Percentiles rank a stretch among this genome's conserved stretches.
Evolutionary conservation across 2,797 vertebrate genomes (phyloP).

Genomic region (Xyrichtys novacula): DNA sequence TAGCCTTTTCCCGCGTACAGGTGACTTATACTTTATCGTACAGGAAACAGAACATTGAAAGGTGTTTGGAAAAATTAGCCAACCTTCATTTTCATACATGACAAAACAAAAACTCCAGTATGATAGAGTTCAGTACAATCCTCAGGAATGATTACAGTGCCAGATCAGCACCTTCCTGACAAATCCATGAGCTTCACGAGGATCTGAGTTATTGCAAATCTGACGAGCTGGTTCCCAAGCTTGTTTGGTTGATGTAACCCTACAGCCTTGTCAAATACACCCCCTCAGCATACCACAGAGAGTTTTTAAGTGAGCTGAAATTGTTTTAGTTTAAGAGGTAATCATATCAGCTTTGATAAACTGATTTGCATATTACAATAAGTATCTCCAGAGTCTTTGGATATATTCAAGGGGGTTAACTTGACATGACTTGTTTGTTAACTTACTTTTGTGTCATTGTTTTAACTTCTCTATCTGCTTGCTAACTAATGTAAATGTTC

Average conservation of each 20-base stretch:
- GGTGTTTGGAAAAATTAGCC: neutral
- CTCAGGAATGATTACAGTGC: neutral
- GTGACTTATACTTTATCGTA: neutral
- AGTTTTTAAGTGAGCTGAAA: neutral
- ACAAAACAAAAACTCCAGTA: neutral
- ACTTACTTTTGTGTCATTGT: too few relatives aligned
- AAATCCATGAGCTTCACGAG: neutral
- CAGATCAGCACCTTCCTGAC: neutral
- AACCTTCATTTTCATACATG: neutral
- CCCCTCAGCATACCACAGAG: neutral
- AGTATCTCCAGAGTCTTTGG: too few relatives aligned
- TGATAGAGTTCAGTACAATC: neutral
- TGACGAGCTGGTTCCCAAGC: neutral
- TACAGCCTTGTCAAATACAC: neutral
- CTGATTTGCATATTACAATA: neutral
- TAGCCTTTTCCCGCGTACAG: slow-evolving; percentile 6
- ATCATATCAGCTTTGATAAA: neutral
- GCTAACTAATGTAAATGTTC: too few relatives aligned
- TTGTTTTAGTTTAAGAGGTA: neutral
- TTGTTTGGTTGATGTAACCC: neutral
- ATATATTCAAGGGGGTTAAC: too few relatives aligned
- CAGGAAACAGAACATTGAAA: neutral
- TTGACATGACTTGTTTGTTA: too few relatives aligned
- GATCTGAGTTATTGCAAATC: neutral
- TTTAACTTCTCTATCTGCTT: too few relatives aligned